Percentiles rank a stretch among this genome's conserved stretches.
Evolutionary conservation across 2,113 vertebrate species (phyloP).

Genomic region (Rhombomys opimus): DNA sequence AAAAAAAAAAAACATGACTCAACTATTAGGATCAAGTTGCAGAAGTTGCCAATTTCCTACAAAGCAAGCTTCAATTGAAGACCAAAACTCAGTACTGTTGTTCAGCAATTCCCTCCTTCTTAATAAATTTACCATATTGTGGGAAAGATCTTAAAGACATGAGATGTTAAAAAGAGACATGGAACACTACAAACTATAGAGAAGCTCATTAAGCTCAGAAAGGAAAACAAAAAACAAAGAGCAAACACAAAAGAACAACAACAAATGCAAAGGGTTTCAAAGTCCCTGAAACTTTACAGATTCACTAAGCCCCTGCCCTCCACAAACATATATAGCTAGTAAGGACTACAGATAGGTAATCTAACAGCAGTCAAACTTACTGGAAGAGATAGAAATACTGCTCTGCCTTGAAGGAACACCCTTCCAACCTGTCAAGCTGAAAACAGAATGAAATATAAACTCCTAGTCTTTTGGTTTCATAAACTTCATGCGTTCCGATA

Average conservation of each 20-base stretch:
- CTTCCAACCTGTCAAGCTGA: background rate
- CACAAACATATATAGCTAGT: background rate
- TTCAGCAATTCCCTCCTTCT: background rate
- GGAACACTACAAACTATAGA: background rate
- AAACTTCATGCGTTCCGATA: background rate
- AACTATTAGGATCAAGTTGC: background rate
- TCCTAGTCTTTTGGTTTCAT: background rate
- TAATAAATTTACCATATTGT: background rate
- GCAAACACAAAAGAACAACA: background rate
- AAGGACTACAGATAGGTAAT: background rate
- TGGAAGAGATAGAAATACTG: background rate
- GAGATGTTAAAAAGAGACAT: background rate
- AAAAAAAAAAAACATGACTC: background rate
- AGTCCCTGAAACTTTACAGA: background rate
- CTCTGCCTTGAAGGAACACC: background rate
- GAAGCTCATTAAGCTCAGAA: background rate
- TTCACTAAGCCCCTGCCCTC: background rate
- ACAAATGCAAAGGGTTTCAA: background rate
- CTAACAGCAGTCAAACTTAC: background rate
- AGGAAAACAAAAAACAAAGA: background rate
- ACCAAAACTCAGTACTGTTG: background rate
- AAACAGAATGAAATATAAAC: background rate
- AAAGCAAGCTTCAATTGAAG: background rate
- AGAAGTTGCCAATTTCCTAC: background rate
- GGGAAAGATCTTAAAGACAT: background rate